phyloP scores from a whole-genome alignment of 2,113 vertebrate genomes.

The Vombatus ursinus region DNA sequence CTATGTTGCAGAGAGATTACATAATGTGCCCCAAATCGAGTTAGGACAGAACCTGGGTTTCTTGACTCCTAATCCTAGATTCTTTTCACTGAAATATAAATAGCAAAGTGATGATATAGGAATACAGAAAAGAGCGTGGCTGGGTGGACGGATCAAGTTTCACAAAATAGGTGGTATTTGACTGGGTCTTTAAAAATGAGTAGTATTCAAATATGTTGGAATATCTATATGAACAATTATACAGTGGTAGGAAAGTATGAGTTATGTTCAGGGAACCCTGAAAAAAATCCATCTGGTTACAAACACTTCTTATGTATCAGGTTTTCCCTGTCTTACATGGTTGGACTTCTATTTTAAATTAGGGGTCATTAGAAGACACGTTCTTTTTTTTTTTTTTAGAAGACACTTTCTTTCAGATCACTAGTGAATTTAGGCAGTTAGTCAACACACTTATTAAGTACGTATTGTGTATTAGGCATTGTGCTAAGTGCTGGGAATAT shows the following conservation, averaged over 20 bases:
- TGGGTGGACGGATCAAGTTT: not conserved
- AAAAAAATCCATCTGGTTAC: not conserved
- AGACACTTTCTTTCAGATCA: not conserved
- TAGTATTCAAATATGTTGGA: not conserved
- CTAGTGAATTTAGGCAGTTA: not conserved
- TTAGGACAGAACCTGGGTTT: not conserved
- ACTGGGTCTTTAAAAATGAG: not conserved
- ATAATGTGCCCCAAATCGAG: not conserved
- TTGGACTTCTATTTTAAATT: not conserved
- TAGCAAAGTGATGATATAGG: not conserved
- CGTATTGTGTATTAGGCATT: not conserved
- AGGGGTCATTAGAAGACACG: not conserved
- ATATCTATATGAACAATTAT: not conserved
- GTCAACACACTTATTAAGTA: not conserved
- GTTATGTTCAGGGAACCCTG: not conserved
- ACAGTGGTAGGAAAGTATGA: not conserved
- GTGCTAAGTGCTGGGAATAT: not conserved
- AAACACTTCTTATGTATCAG: not conserved
- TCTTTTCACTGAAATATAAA: not conserved
- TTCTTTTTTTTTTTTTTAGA: not conserved
- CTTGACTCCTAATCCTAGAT: not conserved
- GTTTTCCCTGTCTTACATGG: not conserved
- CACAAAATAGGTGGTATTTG: not conserved
- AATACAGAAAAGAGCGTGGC: not conserved
- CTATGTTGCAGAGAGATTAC: not conserved